Base-by-base conservation (phyloP, 2,113 vertebrate genomes). In the Psilopsiagon aurifrons region DNA sequence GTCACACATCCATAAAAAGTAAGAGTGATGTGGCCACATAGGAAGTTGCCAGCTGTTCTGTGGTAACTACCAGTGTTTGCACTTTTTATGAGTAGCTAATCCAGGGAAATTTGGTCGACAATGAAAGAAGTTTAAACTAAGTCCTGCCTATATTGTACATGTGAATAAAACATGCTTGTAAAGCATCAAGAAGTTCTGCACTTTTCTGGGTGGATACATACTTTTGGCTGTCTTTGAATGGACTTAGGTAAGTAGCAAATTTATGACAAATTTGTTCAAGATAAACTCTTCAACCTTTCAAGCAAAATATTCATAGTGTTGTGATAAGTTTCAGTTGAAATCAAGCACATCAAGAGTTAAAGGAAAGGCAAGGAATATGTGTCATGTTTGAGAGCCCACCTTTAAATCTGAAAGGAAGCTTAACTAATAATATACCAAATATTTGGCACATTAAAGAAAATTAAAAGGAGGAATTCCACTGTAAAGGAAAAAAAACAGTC, bases 51-150 rank as follows among this genome's bases (percentile, higher is more conserved):
- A 79, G 8, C 44, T 77, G 13, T 85, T 82, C 57, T 82, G 51
- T 70, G 31, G 14, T 44, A 88, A 35, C 62, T 90, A 35, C 51
- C 33, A 33, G 23, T 39, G 27, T 88, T 87, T 79, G 37, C 39
- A 46, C 11, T 83, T 94, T 31, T 74, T 83, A 39, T 46, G 37
- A 47, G 75, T 41, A 76, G 24, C 23, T 93, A 88, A 83, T 83
- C 75, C 49, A 49, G 41, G 77, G 75, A 80, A 94, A 85, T 88
- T 35, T 31, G 18, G 20, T 85, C 66, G 18, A 62, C 33, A 62
- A 13, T 66, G 52, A 79, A 75, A 91, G 59, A 64, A 87, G 52
- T n/a, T 97, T 90, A 79, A 89, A 13, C 20, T 83, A 85, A 83
- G 23, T 73, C 43, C 39, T 91, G 24, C 39, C 35, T 76, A 37